Base-by-base conservation (phyloP, 1,140 invertebrate species). In the Gryllus bimaculatus region DNA sequence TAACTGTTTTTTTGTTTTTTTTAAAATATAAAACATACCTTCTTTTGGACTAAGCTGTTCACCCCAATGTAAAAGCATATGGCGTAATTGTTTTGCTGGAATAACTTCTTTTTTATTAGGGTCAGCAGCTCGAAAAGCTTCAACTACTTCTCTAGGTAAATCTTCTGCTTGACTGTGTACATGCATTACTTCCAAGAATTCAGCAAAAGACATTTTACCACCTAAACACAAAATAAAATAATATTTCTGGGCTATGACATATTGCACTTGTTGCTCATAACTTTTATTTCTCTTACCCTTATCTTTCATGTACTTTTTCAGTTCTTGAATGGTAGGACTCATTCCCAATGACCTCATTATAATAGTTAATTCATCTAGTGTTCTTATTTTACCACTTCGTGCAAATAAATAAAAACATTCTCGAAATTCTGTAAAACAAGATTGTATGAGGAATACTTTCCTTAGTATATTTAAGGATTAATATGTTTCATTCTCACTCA, bases 361-460 rank as follows among this genome's bases (percentile, higher is more conserved):
- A 7, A 97, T 91, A 1, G 94, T 96, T 79, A 98, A 86, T 86
- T 98, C 96, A 85, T 98, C 95, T 76, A 97, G 85, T 12, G 93
- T 93, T 75, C 90, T 91, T 77, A 98, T 97, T 83, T 94, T 91
- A 1, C 95, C 95, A 82, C 91, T 93, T 79, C 94, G 87, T 8
- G 96, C 95, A 87, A 97, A 97, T 73, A 98, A 88, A 84, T 95
- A 96, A 86, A 98, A 98, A 84, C 96, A 98, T 88, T 97, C 96
- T 82, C 95, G 91, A 85, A 97, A 98, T 86, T 97, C 96, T 98
- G 86, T 83, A 90, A 88, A 84, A 82, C 78, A 82, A 80, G 26
- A 49, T 39, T 13, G 66, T 47, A 47, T 76, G 6, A 48, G 2
- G 48, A 5, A 47, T 8, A 76, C n/a, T 15, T 10, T 5, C 18